These are phyloP conservation scores for Ataeniobius toweri DNA, from an alignment of 2,797 vertebrate genomes.

Conservation along the genomic window DNA sequence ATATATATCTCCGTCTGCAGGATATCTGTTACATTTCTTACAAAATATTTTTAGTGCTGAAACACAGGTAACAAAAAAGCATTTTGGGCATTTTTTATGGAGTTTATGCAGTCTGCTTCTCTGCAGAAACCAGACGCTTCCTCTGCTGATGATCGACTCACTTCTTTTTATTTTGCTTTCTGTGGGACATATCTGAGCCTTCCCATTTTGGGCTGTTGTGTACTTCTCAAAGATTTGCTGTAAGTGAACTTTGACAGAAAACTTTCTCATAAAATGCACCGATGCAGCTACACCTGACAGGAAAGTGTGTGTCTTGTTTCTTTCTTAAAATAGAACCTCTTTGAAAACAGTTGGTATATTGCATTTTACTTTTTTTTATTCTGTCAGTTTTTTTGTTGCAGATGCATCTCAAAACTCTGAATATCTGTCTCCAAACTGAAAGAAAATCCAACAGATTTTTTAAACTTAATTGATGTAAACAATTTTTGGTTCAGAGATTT, in stretches of 20 bases:
- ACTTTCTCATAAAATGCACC: neutral
- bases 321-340: neutral
- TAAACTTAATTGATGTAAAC: neutral
- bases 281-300: neutral
- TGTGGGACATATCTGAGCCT: neutral
- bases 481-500: neutral
- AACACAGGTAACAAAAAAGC: neutral
- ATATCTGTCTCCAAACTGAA: neutral
- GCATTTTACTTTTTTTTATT: neutral
- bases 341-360: neutral
- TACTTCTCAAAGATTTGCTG: neutral
- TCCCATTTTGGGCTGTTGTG: neutral
- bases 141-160: neutral
- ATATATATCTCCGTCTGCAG: neutral
- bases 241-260: conserved; percentile 1
- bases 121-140: neutral
- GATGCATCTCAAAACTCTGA: neutral
- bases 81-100: neutral
- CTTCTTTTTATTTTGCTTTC: neutral
- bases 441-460: neutral
- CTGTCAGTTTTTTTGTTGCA: neutral
- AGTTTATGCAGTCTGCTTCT: neutral
- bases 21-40: neutral
- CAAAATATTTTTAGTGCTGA: neutral
- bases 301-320: neutral